These are phyloP conservation scores for Anseranas semipalmata DNA, from an alignment of 2,113 vertebrate species.

Conservation along the genomic window DNA sequence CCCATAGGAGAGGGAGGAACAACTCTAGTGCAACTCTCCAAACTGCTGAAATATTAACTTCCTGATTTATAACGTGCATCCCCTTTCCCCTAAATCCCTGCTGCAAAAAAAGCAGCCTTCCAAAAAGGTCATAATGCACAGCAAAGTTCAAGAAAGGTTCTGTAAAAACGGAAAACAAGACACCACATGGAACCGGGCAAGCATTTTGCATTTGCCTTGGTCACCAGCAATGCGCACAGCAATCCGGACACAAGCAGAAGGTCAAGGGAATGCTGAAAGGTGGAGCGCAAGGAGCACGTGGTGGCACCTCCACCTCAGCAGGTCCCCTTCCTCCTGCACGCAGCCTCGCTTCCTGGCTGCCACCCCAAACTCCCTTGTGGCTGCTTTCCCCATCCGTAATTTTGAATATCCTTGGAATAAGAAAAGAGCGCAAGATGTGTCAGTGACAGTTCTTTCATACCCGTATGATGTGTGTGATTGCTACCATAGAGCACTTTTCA, in stretches of 20 bases:
- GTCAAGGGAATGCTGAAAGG: background rate
- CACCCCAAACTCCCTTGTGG: background rate
- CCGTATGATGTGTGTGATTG: background rate
- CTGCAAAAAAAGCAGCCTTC: background rate
- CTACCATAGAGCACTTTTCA: background rate
- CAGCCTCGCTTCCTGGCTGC: background rate
- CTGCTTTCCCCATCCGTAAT: background rate
- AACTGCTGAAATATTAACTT: conserved; percentile 3
- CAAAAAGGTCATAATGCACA: background rate
- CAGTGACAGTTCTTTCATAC: background rate
- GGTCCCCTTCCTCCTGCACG: background rate
- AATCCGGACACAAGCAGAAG: background rate
- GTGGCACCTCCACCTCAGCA: background rate
- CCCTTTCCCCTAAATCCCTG: background rate
- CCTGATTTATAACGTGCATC: conserved; percentile 5
- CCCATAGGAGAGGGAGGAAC: conserved; percentile 19
- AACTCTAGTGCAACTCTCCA: background rate
- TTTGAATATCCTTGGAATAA: background rate
- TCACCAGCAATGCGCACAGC: rapidly evolving
- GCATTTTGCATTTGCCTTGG: background rate
- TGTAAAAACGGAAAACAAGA: background rate
- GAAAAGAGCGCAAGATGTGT: background rate
- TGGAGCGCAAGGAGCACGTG: background rate
- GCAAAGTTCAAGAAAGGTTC: background rate
- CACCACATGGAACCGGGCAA: background rate